Evolutionary conservation across 2,888 invertebrate species (phyloP), one percentile per base, ranked within the genome.

Genomic region (Nomada fabriciana): DNA sequence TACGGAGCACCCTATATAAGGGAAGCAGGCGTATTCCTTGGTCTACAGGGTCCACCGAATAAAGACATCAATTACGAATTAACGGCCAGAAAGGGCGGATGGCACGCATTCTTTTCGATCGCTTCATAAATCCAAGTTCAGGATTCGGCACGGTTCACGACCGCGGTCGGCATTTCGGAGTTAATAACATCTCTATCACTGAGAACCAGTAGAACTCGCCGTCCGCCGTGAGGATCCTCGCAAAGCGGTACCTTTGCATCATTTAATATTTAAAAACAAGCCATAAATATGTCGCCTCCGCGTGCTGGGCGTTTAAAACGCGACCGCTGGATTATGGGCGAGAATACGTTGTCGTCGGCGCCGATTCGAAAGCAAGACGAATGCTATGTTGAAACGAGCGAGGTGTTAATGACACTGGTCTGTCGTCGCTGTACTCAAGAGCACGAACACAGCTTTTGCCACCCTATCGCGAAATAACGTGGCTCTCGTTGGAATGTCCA

Each of bases 211-310:
- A 50, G 71, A 55, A 69, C 25, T 3, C 47, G 72, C 13, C 29
- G 52, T 29, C 20, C 67, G 68, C 55, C 50, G 57, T 50, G 67
- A 10, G 67, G 70, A 69, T 55, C 64, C 53, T 60, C 57, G 68
- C 60, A 50, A 75, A 83, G 88, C 89, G 87, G 84, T 82, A 72
- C 92, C 93, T 93, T 93, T 93, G 93, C 93, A 92, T 93, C 92
- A 93, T 93, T 93, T 93, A 93, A 93, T 93, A 93, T 93, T 93
- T 93, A 93, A 93, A 93, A 93, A 93, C 93, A 93, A 93, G 93
- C 93, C 91, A 93, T 93, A 93, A 93, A 93, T 93, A 93, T 91
- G 91, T 92, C 92, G 91, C 90, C 90, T 90, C 88, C 91, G 92
- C 91, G 92, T 91, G 91, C 89, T 91, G 86, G 80, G 80, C 81